Evolutionary conservation across 2,113 vertebrate species (phyloP), one percentile per base, ranked within the genome.

Genomic region (Ptilorrhoa leucosticta): DNA sequence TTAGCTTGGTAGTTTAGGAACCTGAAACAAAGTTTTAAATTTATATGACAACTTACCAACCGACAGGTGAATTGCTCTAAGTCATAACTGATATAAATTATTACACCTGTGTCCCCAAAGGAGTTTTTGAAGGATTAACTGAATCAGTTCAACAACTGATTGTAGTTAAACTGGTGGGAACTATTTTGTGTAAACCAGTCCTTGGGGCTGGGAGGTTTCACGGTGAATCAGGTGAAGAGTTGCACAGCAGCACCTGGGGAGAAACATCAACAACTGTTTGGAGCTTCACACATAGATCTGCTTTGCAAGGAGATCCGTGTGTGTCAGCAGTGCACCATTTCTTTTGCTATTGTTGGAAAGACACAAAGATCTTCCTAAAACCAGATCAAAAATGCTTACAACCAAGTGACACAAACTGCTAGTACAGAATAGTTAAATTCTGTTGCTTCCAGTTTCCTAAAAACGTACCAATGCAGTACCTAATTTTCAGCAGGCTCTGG

Each of bases 91-190:
- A 77, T 83, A 24, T 35, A 86, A 92, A 71, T 81, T 7, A 87
- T 51, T 89, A 54, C 37, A 66, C 5, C 11, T 28, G n/a, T 72
- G 27, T 75, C 35, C 68, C 50, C 68, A 88, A 5, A 60, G 54
- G 76, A 81, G 56, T 51, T 86, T 70, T 56, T 66, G 64, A 81
- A 68, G 72, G 39, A 94, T 92, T 95, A 78, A 75, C 54, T 90
- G 56, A 51, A 89, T 84, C 47, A 37, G 35, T 81, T 79, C 60
- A 47, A 71, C 54, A 88, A 47, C 30, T 14, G 11, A 37, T 40
- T 66, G 26, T 26, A 68, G 71, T 44, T 81, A 75, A 89, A 94
- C 30, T 51, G 12, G 27, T 18, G 28, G 44, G 57, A 61, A 19
- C 3, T 24, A 14, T 7, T 94, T 68, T 72, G 15, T 6, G 5